Conservation (phyloP, 2,113 vertebrate genomes). For the Hoplias malabaricus region DNA sequence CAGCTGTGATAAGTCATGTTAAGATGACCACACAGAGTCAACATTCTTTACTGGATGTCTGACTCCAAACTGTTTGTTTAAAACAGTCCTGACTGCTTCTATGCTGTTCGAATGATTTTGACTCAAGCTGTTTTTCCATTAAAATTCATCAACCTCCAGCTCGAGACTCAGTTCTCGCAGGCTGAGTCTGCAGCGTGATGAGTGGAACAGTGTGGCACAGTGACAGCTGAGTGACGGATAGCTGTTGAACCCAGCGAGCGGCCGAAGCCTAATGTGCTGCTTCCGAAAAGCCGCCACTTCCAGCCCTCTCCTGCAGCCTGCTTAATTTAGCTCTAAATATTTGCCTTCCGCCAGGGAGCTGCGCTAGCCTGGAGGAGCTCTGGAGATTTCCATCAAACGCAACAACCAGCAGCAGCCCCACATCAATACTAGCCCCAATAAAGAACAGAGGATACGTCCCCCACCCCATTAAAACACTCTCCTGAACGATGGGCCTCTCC, state of each 20-base stretch:
- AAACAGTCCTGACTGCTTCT: background rate
- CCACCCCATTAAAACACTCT: constrained; percentile 21
- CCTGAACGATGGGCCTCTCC: constrained; percentile 24
- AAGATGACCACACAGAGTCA: background rate
- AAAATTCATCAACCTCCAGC: background rate
- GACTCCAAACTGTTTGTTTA: background rate
- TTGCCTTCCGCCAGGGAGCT: background rate
- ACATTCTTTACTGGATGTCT: background rate
- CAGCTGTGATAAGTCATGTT: background rate
- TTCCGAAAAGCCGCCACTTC: background rate
- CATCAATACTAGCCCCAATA: constrained; percentile 35
- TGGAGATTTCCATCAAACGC: constrained; percentile 23
- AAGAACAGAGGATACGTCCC: constrained; percentile 29
- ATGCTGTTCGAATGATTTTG: background rate
- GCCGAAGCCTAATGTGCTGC: background rate
- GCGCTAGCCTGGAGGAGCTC: background rate
- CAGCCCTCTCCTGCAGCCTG: background rate
- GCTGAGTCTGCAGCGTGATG: background rate
- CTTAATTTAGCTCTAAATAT: constrained; percentile 27
- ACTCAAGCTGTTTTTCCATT: background rate
- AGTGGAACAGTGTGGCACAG: background rate
- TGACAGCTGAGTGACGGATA: background rate
- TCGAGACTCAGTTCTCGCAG: background rate
- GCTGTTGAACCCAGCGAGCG: background rate
- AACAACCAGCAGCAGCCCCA: constrained; percentile 4